Percentiles rank a stretch among this genome's conserved stretches.
Conservation (phyloP, 2,797 vertebrate species). For the Hapalemur alaotrensis region DNA sequence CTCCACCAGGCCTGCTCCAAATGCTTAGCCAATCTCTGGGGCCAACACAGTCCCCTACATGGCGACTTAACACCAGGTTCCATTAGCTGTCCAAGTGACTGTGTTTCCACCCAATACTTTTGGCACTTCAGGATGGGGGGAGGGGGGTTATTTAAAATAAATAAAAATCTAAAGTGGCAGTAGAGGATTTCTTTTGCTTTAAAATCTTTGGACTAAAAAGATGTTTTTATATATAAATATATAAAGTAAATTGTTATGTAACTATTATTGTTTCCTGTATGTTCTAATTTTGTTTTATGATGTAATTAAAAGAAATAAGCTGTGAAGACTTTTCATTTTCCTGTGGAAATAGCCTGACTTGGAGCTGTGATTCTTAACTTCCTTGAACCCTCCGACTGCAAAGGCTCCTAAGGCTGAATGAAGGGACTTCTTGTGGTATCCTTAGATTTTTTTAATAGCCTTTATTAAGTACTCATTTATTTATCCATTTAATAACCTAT, state of each 20-base stretch:
- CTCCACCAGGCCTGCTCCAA: conserved; percentile 29
- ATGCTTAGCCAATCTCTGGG: background rate
- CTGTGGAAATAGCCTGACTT: conserved; percentile 51
- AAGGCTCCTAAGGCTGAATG: background rate
- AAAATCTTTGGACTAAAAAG: conserved; percentile 76
- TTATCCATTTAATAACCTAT: background rate
- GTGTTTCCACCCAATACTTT: conserved; percentile 30
- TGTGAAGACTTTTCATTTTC: conserved; percentile 76
- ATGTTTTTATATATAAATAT: conserved; percentile 79
- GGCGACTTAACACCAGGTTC: conserved; percentile 22
- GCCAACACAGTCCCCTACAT: background rate
- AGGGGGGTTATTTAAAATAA: conserved; percentile 65
- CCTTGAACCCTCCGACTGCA: background rate
- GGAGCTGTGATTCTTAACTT: background rate
- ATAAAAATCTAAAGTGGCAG: conserved; percentile 71
- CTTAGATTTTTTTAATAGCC: background rate
- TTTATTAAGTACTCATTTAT: background rate
- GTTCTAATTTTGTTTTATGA: conserved; percentile 81
- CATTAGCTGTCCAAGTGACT: conserved; percentile 57
- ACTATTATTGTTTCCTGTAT: conserved; percentile 80
- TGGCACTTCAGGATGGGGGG: conserved; percentile 21
- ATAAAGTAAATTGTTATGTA: conserved; percentile 80
- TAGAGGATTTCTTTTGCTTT: conserved; percentile 79
- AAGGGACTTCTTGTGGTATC: background rate
- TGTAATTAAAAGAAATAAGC: conserved; percentile 81